Conservation (phyloP, 2,113 vertebrate genomes). For the Macrotus californicus region DNA sequence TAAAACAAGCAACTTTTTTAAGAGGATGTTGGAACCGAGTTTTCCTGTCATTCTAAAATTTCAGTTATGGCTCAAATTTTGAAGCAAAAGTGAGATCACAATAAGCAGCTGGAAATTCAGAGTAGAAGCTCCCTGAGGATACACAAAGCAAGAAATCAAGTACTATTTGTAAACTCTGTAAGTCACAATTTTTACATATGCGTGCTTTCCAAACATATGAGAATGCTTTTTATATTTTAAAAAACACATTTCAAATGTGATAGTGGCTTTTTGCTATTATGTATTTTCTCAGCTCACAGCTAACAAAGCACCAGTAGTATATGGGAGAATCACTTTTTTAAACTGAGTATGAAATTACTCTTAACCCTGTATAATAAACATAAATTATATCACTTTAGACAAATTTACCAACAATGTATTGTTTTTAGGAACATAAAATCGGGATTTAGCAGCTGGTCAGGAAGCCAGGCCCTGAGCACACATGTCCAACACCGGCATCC, state of each 20-base stretch:
- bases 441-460: background rate
- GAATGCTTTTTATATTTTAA: background rate
- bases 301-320: conserved; percentile 6
- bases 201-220: background rate
- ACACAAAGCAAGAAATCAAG: background rate
- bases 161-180: background rate
- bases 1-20: background rate
- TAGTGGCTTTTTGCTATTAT: background rate
- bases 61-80: background rate
- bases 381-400: background rate
- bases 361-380: background rate
- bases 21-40: background rate
- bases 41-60: background rate
- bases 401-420: background rate
- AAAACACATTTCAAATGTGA: background rate
- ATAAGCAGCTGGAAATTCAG: background rate
- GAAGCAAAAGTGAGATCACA: background rate
- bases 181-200: background rate
- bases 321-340: background rate
- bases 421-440: conserved; percentile 6
- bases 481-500: background rate
- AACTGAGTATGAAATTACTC: conserved; percentile 22
- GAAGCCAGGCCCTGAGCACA: background rate
- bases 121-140: background rate
- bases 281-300: background rate